Evolutionary conservation across 2,113 vertebrate species (phyloP), one percentile per base, ranked within the genome.

Genomic region (Ochotona curzoniae): DNA sequence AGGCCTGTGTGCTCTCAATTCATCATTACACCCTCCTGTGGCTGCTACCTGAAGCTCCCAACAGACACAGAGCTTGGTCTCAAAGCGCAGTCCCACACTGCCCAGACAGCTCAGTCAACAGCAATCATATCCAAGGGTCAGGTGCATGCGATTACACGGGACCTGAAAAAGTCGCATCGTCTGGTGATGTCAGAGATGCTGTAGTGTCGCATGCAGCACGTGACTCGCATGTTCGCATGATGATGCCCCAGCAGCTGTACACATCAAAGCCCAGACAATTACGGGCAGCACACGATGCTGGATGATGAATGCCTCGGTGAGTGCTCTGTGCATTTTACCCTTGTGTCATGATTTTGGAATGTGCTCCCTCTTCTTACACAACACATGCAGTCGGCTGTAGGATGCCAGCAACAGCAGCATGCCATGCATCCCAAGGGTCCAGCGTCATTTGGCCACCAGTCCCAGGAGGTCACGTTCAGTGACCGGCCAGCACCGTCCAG

Each of bases 1-100:
- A 2, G 14, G 54, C 32, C 57, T 8, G 9, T 0, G 0, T 2
- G 8, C 4, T 18, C 78, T 17, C 32, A 21, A 9, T 66, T 74
- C 18, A 7, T 28, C 10, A 9, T 30, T 66, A 71, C 54, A 64
- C 20, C 54, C 28, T 73, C 11, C 49, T 63, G 32, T 57, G 57
- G 18, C 13, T 44, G 67, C 79, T 64, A 9, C 4, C 49, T 57
- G 35, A 63, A 87, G 57, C 10, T 21, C 17, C n/a, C 28, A 69
- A 25, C 57, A 89, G 13, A 32, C 83, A 30, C 1, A 23, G 54
- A 60, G 25, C 60, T 69, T 60, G 15, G 28, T 10, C 7, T 9
- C 23, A 44, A 84, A 85, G 23, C 13, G 6, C 2, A 5, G 18
- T 10, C 91, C n/a, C 1, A 3, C 2, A 47, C 26, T 73, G 3